A percentile compares a stretch with the other conserved stretches of the same genome.
Conservation (phyloP, 2,113 vertebrate species). For the Accipiter cooperii region DNA sequence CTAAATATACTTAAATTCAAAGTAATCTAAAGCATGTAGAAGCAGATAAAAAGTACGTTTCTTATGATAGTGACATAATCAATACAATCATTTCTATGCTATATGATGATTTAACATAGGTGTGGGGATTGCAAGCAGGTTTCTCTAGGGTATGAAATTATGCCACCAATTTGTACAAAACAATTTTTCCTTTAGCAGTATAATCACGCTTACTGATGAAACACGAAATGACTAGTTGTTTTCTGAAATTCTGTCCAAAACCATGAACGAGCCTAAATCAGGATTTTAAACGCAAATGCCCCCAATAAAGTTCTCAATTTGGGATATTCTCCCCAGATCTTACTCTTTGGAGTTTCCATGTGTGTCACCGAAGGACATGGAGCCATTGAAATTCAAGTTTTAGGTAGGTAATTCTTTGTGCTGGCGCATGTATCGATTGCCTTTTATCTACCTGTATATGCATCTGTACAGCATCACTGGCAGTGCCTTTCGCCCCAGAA, state of each 20-base stretch:
- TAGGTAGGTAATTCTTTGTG: constrained; percentile 75
- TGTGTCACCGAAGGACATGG: constrained; percentile 73
- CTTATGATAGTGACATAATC: background rate
- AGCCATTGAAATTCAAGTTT: constrained; percentile 76
- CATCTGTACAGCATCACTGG: constrained; percentile 70
- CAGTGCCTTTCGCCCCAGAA: constrained; percentile 51
- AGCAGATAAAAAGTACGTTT: background rate
- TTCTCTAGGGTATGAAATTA: constrained; percentile 23
- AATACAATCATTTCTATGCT: background rate
- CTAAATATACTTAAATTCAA: background rate
- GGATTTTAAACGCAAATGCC: constrained; percentile 55
- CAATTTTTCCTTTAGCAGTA: constrained; percentile 16
- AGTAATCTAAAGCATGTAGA: background rate
- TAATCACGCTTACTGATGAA: background rate
- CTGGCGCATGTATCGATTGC: constrained; percentile 77
- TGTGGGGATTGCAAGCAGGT: background rate
- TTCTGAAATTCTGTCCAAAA: constrained; percentile 46
- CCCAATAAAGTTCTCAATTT: constrained; percentile 73
- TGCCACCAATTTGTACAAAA: background rate
- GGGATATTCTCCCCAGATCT: constrained; percentile 76
- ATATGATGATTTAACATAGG: background rate
- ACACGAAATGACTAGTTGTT: background rate
- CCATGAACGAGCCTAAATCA: constrained; percentile 47
- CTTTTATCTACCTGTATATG: constrained; percentile 66
- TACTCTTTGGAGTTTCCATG: constrained; percentile 75